phyloP scores from a whole-genome alignment of 1,140 invertebrate species.

The Subanguina moxae region DNA sequence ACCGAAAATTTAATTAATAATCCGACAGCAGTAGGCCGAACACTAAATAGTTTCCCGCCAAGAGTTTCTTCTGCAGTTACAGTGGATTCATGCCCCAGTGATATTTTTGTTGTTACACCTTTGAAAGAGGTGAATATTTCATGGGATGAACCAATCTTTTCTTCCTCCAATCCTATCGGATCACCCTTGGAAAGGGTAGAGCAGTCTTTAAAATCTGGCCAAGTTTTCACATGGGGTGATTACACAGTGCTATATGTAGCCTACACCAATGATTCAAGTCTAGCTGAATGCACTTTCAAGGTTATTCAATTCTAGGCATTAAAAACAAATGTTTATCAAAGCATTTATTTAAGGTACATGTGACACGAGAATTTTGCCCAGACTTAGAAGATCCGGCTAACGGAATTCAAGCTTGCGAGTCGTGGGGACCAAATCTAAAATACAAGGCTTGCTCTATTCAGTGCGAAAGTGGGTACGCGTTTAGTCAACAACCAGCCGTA shows the following conservation, averaged over 20 bases:
- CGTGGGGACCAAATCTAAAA: conserved; percentile 90
- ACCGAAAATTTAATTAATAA: not conserved
- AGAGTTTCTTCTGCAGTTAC: not conserved
- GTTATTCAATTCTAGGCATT: conserved; percentile 71
- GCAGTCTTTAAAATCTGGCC: conserved; percentile 80
- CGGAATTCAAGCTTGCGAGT: conserved; percentile 81
- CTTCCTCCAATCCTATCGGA: conserved; percentile 71
- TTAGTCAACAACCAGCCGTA: conserved; percentile 82
- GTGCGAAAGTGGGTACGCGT: conserved; percentile 78
- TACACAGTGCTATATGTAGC: conserved; percentile 90
- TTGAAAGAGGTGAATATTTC: conserved; percentile 82
- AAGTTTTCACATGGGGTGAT: conserved; percentile 80
- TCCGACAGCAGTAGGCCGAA: not conserved
- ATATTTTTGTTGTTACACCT: conserved; percentile 85
- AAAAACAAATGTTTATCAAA: not conserved
- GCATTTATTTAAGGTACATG: conserved; percentile 37
- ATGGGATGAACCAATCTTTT: conserved; percentile 90
- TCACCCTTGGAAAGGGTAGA: conserved; percentile 75
- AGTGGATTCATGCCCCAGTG: conserved; percentile 82
- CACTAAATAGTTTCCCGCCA: not conserved
- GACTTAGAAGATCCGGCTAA: conserved; percentile 78
- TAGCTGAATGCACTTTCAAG: conserved; percentile 85
- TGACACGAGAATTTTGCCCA: conserved; percentile 81
- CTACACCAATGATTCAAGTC: conserved; percentile 75
- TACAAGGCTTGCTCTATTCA: conserved; percentile 77